Base-by-base conservation (phyloP, 2,797 vertebrate genomes). In the Trachops cirrhosus region DNA sequence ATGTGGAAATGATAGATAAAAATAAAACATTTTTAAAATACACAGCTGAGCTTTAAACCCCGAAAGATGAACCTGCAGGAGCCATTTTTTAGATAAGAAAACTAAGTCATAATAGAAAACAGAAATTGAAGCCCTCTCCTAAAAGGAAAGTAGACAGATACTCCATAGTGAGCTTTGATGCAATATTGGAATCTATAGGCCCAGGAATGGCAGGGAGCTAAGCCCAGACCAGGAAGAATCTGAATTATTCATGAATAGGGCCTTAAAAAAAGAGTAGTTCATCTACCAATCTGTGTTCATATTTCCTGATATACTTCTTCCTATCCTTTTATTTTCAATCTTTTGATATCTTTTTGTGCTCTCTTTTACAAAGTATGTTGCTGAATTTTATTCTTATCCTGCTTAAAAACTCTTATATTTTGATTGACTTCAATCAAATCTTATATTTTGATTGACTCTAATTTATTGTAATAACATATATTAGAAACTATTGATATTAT, bases 1-100 rank as follows among this genome's bases (percentile, higher is more conserved):
- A 44, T 59, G 59, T 46, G 16, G 37, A 93, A 80, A 85, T 84
- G 37, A 41, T 96, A 74, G 15, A 70, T 88, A 71, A 91, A 96
- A 82, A 93, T 64, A 78, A 83, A 95, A 78, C 26, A 75, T 74
- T 41, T 86, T 10, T 86, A 70, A 92, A 93, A 46, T 68, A 24
- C 39, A 68, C 29, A 82, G 67, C 50, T 86, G 77, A 86, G 18
- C 68, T 90, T 86, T 29, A 90, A 73, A 86, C 44, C 54, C 48
- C 71, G 54, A 83, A 95, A 86, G 44, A 8, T 41, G 64, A 87
- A 67, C 93, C 70, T 87, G 2, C 29, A 86, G 26, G 79, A 84
- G 19, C 34, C 48, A 90, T 18, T 83, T 90, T 50, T 54, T 57
- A 44, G 62, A 75, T 50, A 82, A 85, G n/a, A 68, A 39, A 82